Conservation (phyloP, 1,140 invertebrate species). For the Camponotus pennsylvanicus region DNA sequence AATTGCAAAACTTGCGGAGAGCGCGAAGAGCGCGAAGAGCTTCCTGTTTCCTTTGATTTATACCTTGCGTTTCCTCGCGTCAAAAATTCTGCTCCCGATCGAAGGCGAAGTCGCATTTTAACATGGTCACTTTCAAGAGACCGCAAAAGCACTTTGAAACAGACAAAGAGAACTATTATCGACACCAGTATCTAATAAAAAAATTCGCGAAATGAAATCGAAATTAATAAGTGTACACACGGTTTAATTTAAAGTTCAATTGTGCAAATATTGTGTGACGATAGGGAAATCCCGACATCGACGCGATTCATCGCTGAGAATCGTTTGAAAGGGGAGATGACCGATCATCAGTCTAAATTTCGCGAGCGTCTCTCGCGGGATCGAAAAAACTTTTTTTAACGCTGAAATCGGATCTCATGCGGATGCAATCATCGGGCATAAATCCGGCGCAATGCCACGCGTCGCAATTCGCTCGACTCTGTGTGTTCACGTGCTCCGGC, state of each 20-base stretch:
- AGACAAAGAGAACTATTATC: neutral
- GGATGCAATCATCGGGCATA: conserved; percentile 31
- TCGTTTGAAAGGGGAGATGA: neutral
- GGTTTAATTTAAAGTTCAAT: neutral
- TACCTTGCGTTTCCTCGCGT: conserved; percentile 15
- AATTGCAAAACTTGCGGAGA: conserved; percentile 68
- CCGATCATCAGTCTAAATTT: neutral
- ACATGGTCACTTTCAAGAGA: neutral
- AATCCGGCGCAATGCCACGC: conserved; percentile 16
- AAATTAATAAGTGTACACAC: neutral
- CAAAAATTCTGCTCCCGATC: conserved; percentile 33
- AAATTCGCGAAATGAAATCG: neutral
- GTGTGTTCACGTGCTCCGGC: conserved; percentile 22
- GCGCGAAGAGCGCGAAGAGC: conserved; percentile 63
- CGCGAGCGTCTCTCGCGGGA: conserved; percentile 4
- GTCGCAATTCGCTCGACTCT: conserved; percentile 44
- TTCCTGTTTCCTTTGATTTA: conserved; percentile 63
- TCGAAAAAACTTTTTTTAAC: conserved; percentile 8
- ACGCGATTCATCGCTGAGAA: conserved; percentile 8
- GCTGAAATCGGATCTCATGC: conserved; percentile 41
- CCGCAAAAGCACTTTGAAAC: neutral
- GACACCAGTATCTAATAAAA: neutral
- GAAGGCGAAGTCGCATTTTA: neutral
- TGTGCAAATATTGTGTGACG: too few species aligned
- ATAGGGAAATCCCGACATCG: neutral